Conservation (phyloP, 2,797 vertebrate genomes). For the Sebastes vulpes region DNA sequence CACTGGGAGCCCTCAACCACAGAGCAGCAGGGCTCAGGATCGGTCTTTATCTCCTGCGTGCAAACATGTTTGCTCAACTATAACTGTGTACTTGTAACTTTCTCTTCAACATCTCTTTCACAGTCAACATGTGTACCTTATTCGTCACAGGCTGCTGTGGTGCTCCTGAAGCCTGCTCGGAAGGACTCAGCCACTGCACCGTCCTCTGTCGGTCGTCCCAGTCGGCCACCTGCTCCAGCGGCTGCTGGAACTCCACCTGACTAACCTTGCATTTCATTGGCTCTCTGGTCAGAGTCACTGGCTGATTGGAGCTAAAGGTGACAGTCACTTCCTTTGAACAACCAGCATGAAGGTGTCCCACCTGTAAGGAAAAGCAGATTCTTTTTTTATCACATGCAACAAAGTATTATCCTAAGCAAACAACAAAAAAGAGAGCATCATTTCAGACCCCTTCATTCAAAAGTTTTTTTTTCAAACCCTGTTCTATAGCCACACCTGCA, state of each 20-base stretch:
- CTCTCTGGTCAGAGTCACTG: slow-evolving; percentile 75
- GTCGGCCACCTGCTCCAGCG: slow-evolving; percentile 86
- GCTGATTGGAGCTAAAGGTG: slow-evolving; percentile 85
- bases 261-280: slow-evolving; percentile 85
- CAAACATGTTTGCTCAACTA: not conserved
- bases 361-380: slow-evolving; percentile 58
- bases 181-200: slow-evolving; percentile 84
- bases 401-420: not conserved
- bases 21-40: slow-evolving; percentile 86
- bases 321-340: slow-evolving; percentile 89
- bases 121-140: slow-evolving; percentile 78
- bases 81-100: not conserved
- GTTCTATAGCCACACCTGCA: not conserved
- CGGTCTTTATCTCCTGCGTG: slow-evolving; percentile 84
- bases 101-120: not conserved
- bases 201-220: slow-evolving; percentile 89
- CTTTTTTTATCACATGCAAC: not conserved
- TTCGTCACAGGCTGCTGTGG: slow-evolving; percentile 67
- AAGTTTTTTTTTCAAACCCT: not conserved
- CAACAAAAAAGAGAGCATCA: not conserved
- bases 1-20: slow-evolving; percentile 82
- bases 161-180: not conserved
- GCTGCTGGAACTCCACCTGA: slow-evolving; percentile 84
- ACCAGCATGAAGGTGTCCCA: slow-evolving; percentile 92
- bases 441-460: not conserved